phyloP scores from a whole-genome alignment of 2,113 vertebrate species.

The Myxocyprinus asiaticus region DNA sequence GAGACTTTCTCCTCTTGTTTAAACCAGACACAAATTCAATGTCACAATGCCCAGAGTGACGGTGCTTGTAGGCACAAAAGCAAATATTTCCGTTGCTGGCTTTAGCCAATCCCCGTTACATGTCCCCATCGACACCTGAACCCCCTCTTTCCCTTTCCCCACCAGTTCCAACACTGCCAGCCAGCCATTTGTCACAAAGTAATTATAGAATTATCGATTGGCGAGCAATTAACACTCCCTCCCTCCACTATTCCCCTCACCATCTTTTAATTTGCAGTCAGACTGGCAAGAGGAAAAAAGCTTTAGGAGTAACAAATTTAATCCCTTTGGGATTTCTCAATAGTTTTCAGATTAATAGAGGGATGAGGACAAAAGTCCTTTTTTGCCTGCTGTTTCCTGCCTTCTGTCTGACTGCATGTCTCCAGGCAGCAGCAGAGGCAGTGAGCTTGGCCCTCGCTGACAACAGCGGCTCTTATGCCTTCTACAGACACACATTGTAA shows the following conservation, averaged over 20 bases:
- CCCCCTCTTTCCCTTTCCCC: constrained; percentile 48
- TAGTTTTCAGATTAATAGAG: constrained; percentile 73
- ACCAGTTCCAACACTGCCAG: constrained; percentile 68
- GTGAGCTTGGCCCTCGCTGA: neutral
- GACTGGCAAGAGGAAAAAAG: constrained; percentile 52
- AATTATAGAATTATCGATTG: constrained; percentile 85
- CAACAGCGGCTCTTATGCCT: neutral
- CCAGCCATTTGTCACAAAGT: constrained; percentile 83
- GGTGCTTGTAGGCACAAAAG: constrained; percentile 76
- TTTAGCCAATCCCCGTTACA: constrained; percentile 70
- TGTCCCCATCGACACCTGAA: constrained; percentile 65
- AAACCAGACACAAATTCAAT: constrained; percentile 76
- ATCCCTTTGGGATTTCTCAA: constrained; percentile 74
- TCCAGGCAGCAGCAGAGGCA: constrained; percentile 21
- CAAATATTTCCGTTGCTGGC: constrained; percentile 82
- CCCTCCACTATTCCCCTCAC: constrained; percentile 37
- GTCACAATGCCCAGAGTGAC: constrained; percentile 73
- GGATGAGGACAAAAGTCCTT: constrained; percentile 70
- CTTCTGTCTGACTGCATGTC: constrained; percentile 61
- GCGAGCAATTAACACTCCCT: constrained; percentile 78
- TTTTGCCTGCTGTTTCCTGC: constrained; percentile 58
- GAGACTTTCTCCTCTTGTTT: constrained; percentile 61
- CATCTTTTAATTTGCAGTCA: constrained; percentile 77
- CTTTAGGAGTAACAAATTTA: constrained; percentile 74
- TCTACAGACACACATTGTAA: neutral